phyloP scores from a whole-genome alignment of 2,113 vertebrate genomes.

The Notothenia rossii region DNA sequence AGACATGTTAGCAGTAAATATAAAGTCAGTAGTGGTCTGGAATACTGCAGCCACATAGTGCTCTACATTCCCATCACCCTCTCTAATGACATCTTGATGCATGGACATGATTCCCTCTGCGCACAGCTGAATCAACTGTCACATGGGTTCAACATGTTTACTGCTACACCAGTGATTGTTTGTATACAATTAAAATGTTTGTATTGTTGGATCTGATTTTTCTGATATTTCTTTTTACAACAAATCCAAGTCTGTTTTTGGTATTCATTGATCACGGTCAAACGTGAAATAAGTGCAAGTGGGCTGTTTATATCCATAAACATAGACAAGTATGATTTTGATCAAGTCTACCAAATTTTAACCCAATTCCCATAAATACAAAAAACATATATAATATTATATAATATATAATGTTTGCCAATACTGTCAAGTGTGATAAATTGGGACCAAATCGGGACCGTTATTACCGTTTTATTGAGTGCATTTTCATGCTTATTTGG shows the following conservation, averaged over 20 bases:
- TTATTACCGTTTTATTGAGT: too few species aligned
- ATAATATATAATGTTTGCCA: too few species aligned
- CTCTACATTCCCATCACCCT: slow-evolving; percentile 48
- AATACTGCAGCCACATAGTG: slow-evolving; percentile 11
- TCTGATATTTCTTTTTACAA: not conserved
- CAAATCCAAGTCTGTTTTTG: not conserved
- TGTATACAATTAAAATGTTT: slow-evolving; percentile 56
- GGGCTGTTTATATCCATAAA: not conserved
- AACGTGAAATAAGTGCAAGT: not conserved
- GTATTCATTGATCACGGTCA: not conserved
- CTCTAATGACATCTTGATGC: not conserved
- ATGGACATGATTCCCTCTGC: slow-evolving; percentile 9
- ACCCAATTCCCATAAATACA: too few species aligned
- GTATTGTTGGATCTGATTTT: not conserved
- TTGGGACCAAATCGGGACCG: too few species aligned
- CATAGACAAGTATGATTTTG: not conserved
- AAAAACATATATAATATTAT: too few species aligned
- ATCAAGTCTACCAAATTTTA: not conserved
- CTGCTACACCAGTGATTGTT: slow-evolving; percentile 30
- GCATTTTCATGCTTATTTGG: too few species aligned
- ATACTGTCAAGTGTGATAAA: too few species aligned
- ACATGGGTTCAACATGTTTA: not conserved
- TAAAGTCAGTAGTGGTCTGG: not conserved
- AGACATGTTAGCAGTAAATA: slow-evolving; percentile 14
- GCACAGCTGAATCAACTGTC: slow-evolving; percentile 23